phyloP scores from a whole-genome alignment of 2,797 vertebrate genomes.

The Sebastes nivosus region DNA sequence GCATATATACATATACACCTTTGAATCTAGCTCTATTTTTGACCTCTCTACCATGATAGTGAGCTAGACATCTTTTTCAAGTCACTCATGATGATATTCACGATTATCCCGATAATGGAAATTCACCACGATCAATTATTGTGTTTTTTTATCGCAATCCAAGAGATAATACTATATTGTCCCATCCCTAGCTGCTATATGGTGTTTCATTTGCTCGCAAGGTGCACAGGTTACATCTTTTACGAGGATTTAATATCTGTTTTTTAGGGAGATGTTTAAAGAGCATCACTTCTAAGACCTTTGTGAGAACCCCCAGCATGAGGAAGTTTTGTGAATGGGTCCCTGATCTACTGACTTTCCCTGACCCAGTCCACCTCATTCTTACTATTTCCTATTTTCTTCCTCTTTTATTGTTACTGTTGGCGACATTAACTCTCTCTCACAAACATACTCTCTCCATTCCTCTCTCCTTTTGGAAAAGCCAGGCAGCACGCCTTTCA shows the following conservation, averaged over 20 bases:
- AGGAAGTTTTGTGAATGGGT: constrained; percentile 38
- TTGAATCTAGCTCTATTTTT: no score
- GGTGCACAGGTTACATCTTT: not conserved
- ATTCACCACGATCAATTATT: no score
- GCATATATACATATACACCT: no score
- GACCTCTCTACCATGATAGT: no score
- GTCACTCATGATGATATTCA: no score
- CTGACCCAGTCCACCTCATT: constrained; percentile 38
- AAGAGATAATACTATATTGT: no score
- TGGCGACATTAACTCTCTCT: constrained; percentile 50
- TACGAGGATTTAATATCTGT: not conserved
- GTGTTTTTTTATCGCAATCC: no score
- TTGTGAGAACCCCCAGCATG: not conserved
- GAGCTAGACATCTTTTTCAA: no score
- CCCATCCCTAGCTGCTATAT: not conserved
- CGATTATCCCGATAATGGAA: no score
- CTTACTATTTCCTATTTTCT: constrained; percentile 48
- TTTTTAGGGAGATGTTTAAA: not conserved
- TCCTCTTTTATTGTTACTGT: constrained; percentile 34
- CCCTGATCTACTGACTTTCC: constrained; percentile 43
- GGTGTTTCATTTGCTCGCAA: not conserved
- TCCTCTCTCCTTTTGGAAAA: constrained; percentile 32
- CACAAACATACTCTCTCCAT: constrained; percentile 20
- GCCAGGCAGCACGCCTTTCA: constrained; percentile 67
- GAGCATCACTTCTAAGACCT: not conserved